A percentile compares a stretch with the other conserved stretches of the same genome.
Evolutionary conservation across 1,140 invertebrate genomes (phyloP).

Genomic region (Contarinia nasturtii): DNA sequence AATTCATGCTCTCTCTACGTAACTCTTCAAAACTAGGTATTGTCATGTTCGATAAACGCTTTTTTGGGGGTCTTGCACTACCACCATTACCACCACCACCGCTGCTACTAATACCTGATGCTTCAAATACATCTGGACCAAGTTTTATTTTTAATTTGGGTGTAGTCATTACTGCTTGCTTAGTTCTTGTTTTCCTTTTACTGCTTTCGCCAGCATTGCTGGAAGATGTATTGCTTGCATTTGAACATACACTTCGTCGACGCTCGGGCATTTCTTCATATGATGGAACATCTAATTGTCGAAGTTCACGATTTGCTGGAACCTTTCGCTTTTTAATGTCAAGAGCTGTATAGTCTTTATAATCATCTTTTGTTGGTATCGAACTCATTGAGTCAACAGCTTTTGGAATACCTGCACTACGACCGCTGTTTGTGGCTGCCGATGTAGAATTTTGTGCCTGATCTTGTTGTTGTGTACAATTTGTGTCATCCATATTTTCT

Average conservation of each 20-base stretch:
- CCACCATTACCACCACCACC: slow-evolving; percentile 28
- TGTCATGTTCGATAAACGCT: slow-evolving; percentile 39
- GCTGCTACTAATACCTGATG: slow-evolving; percentile 7
- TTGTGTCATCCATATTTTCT: slow-evolving; percentile 59
- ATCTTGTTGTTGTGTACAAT: slow-evolving; percentile 20
- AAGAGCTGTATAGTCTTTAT: slow-evolving; percentile 41
- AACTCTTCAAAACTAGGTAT: slow-evolving; percentile 55
- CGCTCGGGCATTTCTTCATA: slow-evolving; percentile 18
- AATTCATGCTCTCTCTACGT: slow-evolving; percentile 71
- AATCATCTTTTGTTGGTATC: slow-evolving; percentile 66
- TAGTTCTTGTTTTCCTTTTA: slow-evolving; percentile 18
- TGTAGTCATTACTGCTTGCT: slow-evolving; percentile 27
- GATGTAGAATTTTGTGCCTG: slow-evolving; percentile 6
- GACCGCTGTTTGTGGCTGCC: slow-evolving; percentile 10
- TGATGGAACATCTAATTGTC: slow-evolving; percentile 15
- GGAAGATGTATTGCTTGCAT: slow-evolving; percentile 18
- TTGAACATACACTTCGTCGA: slow-evolving; percentile 24
- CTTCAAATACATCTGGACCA: slow-evolving; percentile 23
- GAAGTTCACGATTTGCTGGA: slow-evolving; percentile 30
- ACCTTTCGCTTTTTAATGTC: slow-evolving; percentile 49
- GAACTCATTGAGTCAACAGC: slow-evolving; percentile 70
- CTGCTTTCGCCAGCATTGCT: slow-evolving; percentile 13
- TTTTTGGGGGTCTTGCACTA: slow-evolving; percentile 58
- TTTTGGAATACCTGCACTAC: slow-evolving; percentile 47
- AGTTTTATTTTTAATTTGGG: slow-evolving; percentile 75